Evolutionary conservation across 2,888 invertebrate species (phyloP).

Genomic region (Trimorus sp.): DNA sequence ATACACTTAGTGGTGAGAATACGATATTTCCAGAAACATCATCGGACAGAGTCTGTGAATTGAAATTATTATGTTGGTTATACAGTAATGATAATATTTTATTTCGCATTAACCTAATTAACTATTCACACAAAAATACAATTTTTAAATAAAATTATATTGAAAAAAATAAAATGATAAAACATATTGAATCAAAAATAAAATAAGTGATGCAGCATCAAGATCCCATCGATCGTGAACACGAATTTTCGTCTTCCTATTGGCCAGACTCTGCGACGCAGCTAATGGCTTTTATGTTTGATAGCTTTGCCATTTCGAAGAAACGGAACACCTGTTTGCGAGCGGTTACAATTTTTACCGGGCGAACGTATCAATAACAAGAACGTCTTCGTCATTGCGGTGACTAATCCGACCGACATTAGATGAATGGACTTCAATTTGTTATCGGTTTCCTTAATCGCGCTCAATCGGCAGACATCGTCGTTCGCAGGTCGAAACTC

Average conservation of each 20-base stretch:
- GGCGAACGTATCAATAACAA: too few species aligned
- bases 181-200: too few species aligned
- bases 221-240: not conserved
- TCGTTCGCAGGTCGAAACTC: not conserved
- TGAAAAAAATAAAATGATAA: too few species aligned
- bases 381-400: too few species aligned
- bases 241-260: not conserved
- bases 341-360: too few species aligned
- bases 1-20: constrained; percentile 2
- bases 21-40: not conserved
- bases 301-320: not conserved
- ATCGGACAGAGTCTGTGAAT: not conserved
- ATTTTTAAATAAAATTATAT: too few species aligned
- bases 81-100: not conserved
- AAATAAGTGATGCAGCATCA: not conserved
- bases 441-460: too few species aligned
- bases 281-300: not conserved
- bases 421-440: too few species aligned
- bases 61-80: not conserved
- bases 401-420: too few species aligned
- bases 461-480: not conserved
- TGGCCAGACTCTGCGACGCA: not conserved
- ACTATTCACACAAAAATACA: not conserved
- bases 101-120: too few species aligned
- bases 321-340: not conserved